Percentiles rank a stretch among this genome's conserved stretches.
phyloP scores from a whole-genome alignment of 2,888 invertebrate species.

The Phlogophora meticulosa region DNA sequence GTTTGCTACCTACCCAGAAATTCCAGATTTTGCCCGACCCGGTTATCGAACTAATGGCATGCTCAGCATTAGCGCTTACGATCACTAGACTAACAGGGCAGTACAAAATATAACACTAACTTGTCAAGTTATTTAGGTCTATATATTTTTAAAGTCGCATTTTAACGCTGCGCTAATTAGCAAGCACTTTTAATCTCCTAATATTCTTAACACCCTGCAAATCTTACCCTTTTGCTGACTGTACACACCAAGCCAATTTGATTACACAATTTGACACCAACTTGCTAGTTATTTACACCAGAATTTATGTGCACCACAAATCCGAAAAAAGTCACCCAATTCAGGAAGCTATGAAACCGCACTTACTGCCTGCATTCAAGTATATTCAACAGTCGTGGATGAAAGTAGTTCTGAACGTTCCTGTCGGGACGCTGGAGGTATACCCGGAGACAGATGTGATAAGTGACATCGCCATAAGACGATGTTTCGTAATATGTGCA shows the following conservation, averaged over 20 bases:
- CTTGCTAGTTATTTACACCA: neutral
- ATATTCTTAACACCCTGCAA: too few relatives aligned
- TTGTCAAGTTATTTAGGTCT: too few relatives aligned
- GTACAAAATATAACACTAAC: too few relatives aligned
- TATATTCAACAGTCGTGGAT: slow-evolving; percentile 4
- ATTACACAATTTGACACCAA: neutral
- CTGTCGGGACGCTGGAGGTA: slow-evolving; percentile 26
- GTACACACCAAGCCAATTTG: neutral
- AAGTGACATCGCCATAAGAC: slow-evolving; percentile 63
- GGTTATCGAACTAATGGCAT: too few relatives aligned
- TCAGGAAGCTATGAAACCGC: slow-evolving; percentile 43
- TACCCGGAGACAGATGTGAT: slow-evolving; percentile 63
- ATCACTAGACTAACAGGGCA: too few relatives aligned
- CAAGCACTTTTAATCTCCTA: too few relatives aligned
- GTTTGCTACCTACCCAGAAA: too few relatives aligned
- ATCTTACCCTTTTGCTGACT: neutral
- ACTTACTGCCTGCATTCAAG: slow-evolving; percentile 14
- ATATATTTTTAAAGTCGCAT: too few relatives aligned
- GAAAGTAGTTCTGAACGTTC: slow-evolving; percentile 56
- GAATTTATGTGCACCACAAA: slow-evolving; percentile 23
- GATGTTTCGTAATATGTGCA: slow-evolving; percentile 54
- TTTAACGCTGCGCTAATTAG: too few relatives aligned
- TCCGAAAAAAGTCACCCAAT: slow-evolving; percentile 35
- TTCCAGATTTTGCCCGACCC: too few relatives aligned
- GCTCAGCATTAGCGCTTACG: too few relatives aligned